Evolutionary conservation across 2,797 vertebrate species (phyloP).

Genomic region (Gymnocypris eckloni): DNA sequence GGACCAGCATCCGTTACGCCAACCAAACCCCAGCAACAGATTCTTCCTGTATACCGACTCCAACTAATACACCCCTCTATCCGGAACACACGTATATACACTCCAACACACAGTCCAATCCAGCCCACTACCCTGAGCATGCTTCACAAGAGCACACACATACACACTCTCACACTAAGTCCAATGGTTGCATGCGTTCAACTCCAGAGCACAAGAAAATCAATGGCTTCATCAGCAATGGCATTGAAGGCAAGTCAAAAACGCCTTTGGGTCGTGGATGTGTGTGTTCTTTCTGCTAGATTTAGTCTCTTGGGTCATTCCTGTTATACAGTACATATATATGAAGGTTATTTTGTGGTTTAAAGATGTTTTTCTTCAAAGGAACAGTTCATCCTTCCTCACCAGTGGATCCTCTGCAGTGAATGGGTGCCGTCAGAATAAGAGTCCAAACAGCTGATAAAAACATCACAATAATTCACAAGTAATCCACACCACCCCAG

Average conservation of each 20-base stretch:
- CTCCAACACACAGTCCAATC: constrained; percentile 52
- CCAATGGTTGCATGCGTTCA: constrained; percentile 54
- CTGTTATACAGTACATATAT: background rate
- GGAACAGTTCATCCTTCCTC: background rate
- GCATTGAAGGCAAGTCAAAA: constrained; percentile 82
- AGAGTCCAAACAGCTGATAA: background rate
- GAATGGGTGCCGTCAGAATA: background rate
- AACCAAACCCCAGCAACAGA: constrained; percentile 72
- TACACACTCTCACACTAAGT: constrained; percentile 38
- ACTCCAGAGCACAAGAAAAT: constrained; percentile 75
- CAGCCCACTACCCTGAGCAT: constrained; percentile 34
- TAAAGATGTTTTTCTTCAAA: background rate
- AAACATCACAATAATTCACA: background rate
- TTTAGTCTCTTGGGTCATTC: constrained; percentile 17
- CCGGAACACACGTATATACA: constrained; percentile 68
- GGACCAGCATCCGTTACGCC: constrained; percentile 54
- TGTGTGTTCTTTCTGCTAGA: constrained; percentile 34
- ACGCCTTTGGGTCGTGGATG: constrained; percentile 33
- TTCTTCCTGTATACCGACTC: constrained; percentile 87
- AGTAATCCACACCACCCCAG: background rate
- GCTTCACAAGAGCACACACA: constrained; percentile 49
- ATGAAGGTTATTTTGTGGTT: background rate
- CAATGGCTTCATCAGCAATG: constrained; percentile 73
- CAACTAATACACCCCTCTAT: constrained; percentile 88
- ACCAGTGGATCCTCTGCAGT: background rate